These are phyloP conservation scores for Drosophila mimica DNA, from an alignment of 2,888 invertebrate genomes.

Conservation along the genomic window DNA sequence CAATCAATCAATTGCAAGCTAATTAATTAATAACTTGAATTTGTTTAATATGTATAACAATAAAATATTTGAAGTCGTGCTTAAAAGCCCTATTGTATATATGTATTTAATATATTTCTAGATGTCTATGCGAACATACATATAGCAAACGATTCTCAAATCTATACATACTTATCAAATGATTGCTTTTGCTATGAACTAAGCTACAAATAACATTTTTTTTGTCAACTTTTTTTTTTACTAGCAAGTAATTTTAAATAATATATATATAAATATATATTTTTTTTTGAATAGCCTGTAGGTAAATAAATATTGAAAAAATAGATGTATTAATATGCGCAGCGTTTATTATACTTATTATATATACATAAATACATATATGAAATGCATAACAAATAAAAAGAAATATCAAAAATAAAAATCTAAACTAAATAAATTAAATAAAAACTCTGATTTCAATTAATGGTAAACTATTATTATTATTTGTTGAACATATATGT, in stretches of 20 bases:
- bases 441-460: conserved; percentile 36
- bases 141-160: conserved; percentile 48
- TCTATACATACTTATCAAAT: conserved; percentile 27
- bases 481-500: conserved; percentile 51
- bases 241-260: conserved; percentile 25
- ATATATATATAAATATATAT: background rate
- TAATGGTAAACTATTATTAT: conserved; percentile 32
- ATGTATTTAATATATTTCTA: conserved; percentile 51
- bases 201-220: conserved; percentile 29
- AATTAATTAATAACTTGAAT: conserved; percentile 9
- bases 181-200: conserved; percentile 40
- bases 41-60: conserved; percentile 4
- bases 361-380: conserved; percentile 25
- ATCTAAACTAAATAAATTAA: conserved; percentile 27
- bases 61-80: conserved; percentile 9
- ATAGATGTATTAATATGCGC: conserved; percentile 32
- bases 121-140: conserved; percentile 46
- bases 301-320: conserved; percentile 34
- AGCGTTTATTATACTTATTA: conserved; percentile 38
- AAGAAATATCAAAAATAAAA: conserved; percentile 35
- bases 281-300: conserved; percentile 42
- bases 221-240: conserved; percentile 36
- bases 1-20: conserved; percentile 24
- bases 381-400: conserved; percentile 12
- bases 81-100: conserved; percentile 39